Evolutionary conservation across 2,888 invertebrate genomes (phyloP), one percentile per base, ranked within the genome.

Genomic region (Pocota personata): DNA sequence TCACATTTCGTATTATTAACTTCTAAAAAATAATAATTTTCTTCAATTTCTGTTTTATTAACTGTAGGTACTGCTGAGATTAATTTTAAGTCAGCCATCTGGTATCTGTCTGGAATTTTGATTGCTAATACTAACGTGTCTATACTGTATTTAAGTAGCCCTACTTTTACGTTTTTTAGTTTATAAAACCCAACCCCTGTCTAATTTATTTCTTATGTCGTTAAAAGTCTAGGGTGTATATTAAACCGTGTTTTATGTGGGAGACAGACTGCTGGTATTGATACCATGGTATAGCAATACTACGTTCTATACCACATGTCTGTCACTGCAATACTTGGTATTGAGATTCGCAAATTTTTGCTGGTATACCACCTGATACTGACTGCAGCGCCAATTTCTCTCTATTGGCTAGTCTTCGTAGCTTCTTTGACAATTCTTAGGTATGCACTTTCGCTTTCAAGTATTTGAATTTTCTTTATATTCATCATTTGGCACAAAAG

Each of bases 181-280:
- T 52, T 24, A 24, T 24, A 24, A 4, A 24, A 24, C 2, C 4
- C 24, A 24, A 24, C 2, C 4, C n/a, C n/a, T 50, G 64, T 66
- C 12, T 66, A 50, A 7, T 3, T 66, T 14, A 50, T 67, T n/a
- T 67, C 52, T 27, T 10, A n/a, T 67, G 52, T n/a, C 7, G 52
- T 52, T 14, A 52, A 32, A 10, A 50, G 4, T 8, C 66, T 66
- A 10, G 66, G 66, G 14, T 66, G 50, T 35, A 50, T 35, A 50
- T 19, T n/a, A 67, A 14, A 12, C 69, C 69, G 3, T 55, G 55
- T 69, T 27, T 43, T n/a, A n/a, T n/a, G n/a, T n/a, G n/a, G n/a
- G n/a, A n/a, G n/a, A n/a, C n/a, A n/a, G n/a, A n/a, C n/a, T n/a
- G n/a, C n/a, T n/a, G n/a, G n/a, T n/a, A n/a, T n/a, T n/a, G n/a